These are phyloP conservation scores for Sycophila sp. DNA, from an alignment of 1,140 invertebrate genomes.

Conservation along the genomic window DNA sequence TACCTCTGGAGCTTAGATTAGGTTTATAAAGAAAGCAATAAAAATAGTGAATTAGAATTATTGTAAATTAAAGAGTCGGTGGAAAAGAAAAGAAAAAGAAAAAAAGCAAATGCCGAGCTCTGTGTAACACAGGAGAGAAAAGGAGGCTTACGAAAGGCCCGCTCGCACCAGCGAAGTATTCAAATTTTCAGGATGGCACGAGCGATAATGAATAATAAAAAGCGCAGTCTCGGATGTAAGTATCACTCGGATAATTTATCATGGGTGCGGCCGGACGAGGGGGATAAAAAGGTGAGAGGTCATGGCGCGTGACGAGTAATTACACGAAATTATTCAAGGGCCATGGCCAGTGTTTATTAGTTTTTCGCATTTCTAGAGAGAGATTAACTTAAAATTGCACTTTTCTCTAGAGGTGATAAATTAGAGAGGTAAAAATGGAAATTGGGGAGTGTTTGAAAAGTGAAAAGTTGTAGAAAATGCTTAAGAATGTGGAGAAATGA, in stretches of 20 bases:
- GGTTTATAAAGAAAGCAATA: too few relatives aligned
- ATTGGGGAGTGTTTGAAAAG: too few relatives aligned
- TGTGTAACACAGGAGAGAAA: background rate
- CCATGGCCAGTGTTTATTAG: slow-evolving; percentile 8
- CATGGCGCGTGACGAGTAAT: background rate
- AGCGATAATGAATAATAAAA: background rate
- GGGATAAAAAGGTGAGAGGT: background rate
- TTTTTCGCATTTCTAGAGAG: background rate
- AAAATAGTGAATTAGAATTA: too few relatives aligned
- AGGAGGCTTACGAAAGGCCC: too few relatives aligned
- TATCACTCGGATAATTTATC: slow-evolving; percentile 5
- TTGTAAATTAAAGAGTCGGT: too few relatives aligned
- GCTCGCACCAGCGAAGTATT: background rate
- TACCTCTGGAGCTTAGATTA: too few relatives aligned
- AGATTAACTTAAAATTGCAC: too few relatives aligned
- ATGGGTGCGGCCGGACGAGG: background rate
- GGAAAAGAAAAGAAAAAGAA: background rate
- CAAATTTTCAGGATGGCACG: background rate
- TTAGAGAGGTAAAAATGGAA: too few relatives aligned
- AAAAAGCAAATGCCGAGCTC: background rate
- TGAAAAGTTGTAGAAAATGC: too few relatives aligned
- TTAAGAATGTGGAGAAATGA: too few relatives aligned
- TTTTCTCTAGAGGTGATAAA: too few relatives aligned
- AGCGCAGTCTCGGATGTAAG: background rate
- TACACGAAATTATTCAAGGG: slow-evolving; percentile 1